Evolutionary conservation across 2,113 vertebrate genomes (phyloP), one percentile per base, ranked within the genome.

Genomic region (Rafetus swinhoei): DNA sequence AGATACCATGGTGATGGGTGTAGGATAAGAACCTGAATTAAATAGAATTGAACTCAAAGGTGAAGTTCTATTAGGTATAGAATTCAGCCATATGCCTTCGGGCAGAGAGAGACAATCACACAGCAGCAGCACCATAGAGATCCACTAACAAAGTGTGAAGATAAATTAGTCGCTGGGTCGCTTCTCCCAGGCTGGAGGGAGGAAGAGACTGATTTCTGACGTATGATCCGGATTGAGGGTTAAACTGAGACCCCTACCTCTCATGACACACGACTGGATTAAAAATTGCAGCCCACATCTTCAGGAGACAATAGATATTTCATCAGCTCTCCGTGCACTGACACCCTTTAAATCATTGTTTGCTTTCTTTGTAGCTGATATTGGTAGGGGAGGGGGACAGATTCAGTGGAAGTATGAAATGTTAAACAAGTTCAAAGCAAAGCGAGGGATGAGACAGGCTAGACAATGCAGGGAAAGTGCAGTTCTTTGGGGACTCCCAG

Each of bases 371-470:
- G 0, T 32, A 55, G 22, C 6, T 39, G 13, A 32, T 13, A 7
- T 32, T 74, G 84, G 11, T 25, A 24, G 55, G 15, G 18, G 7
- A 8, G 56, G 3, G 32, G 29, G 27, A 9, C 2, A 18, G 27
- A 54, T 4, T n/a, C 19, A 18, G 74, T 21, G 35, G 65, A 50
- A 85, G 52, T 87, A 80, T 2, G 4, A 27, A 62, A 96, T 96
- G 97, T 98, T 97, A 98, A 59, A 98, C 98, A 97, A 98, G 98
- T 95, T 97, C 97, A 97, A 98, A 98, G 98, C 97, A 97, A 96
- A 97, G 95, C 95, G 93, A 94, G 93, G 92, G 94, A 97, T 85
- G 96, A 97, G 95, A 96, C 93, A 53, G 50, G 65, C 84, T 45
- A 81, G 98, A 98, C 98, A 98, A 98, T 97, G 97, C 95, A 60